Evolutionary conservation across 2,888 invertebrate genomes (phyloP).

Genomic region (Rotaria sp.): DNA sequence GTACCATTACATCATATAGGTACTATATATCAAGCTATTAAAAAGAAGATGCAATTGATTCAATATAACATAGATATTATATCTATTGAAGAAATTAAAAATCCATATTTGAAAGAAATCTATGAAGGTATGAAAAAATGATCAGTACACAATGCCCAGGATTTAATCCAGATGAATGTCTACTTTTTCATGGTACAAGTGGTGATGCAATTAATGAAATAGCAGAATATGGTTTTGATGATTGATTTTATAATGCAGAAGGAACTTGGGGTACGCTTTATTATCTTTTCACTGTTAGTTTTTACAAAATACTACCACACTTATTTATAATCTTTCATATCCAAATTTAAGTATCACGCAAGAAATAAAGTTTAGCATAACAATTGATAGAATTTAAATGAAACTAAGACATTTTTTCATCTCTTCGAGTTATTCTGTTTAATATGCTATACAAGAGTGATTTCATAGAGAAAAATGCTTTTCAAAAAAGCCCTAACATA

Average conservation of each 20-base stretch:
- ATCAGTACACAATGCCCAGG: neutral
- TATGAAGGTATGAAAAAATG: neutral
- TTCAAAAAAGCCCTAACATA: too few species aligned
- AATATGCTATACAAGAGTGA: too few species aligned
- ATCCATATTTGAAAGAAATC: neutral
- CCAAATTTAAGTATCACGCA: too few species aligned
- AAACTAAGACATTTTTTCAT: too few species aligned
- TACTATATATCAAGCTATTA: neutral
- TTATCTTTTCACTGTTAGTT: too few species aligned
- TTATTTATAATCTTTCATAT: too few species aligned
- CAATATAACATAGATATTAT: neutral
- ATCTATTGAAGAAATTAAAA: neutral
- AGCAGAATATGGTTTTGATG: neutral
- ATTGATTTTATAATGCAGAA: neutral
- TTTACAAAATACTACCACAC: too few species aligned
- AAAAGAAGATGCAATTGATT: neutral
- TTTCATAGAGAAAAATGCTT: too few species aligned
- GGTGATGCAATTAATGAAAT: neutral
- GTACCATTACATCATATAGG: neutral
- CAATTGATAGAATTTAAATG: too few species aligned
- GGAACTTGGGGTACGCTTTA: neutral
- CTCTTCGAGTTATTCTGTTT: too few species aligned
- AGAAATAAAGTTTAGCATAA: too few species aligned
- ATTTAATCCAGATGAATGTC: neutral
- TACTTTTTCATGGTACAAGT: neutral